Evolutionary conservation across 2,113 vertebrate species (phyloP), one percentile per base, ranked within the genome.

Genomic region (Nyctibius bracteatus): DNA sequence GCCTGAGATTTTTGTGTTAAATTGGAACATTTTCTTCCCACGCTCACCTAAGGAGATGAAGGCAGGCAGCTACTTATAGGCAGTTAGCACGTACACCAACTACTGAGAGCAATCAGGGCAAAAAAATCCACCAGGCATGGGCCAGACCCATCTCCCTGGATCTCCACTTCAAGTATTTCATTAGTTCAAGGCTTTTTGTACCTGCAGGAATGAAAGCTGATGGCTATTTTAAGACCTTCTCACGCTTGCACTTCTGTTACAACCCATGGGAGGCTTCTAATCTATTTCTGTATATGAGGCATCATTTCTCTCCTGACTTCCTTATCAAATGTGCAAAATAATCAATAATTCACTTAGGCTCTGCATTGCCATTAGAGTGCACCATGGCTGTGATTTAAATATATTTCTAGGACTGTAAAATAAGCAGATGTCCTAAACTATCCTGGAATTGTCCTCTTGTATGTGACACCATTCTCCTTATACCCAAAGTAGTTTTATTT

Each of bases 281-380:
- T 91, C 86, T 95, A 95, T 96, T 95, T 96, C 84, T 92, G 89
- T 57, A 23, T 61, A 43, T 90, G 15, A 90, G 57, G 17, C 49
- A 84, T 65, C 7, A 77, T 82, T 87, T 75, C 24, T 65, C 75
- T 59, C 37, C 86, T 85, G 91, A 18, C 84, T 92, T 72, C 86
- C 73, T 79, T 86, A 85, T 70, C 62, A 75, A 90, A 90, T 77
- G 81, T 73, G 58, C 81, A 89, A 85, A 94, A 88, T 35, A 91
- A 95, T 92, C 92, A 91, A 90, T 97, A 95, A 92, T 93, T 96
- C 79, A 85, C 91, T 83, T 35, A 67, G 77, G 77, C 30, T 51
- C 79, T 44, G 6, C 51, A 3, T 68, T 80, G 70, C 87, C 70
- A 28, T 70, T 49, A 57, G 43, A 92, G 55, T 31, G 52, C 33